A percentile compares a stretch with the other conserved stretches of the same genome.
phyloP scores from a whole-genome alignment of 2,888 invertebrate species.

The Podotricha telesiphe region DNA sequence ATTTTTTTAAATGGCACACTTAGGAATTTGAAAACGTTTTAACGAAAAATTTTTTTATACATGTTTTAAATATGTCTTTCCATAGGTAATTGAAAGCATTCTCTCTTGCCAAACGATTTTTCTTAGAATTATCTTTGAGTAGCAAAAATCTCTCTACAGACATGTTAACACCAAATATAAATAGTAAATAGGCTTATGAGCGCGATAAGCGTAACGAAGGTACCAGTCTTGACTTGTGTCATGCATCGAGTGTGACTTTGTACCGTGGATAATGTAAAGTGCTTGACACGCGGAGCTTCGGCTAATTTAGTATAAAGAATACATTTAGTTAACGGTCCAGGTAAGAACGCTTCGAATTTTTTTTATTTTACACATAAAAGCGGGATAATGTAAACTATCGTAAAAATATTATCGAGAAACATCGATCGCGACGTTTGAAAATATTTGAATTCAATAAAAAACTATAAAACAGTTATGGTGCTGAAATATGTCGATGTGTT shows the following conservation, averaged over 20 bases:
- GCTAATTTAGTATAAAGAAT: constrained; percentile 52
- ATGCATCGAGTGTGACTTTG: constrained; percentile 51
- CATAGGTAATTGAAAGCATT: too few species aligned
- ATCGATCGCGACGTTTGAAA: background rate
- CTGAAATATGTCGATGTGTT: constrained; percentile 52
- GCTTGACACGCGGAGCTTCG: constrained; percentile 45
- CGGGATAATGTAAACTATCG: background rate
- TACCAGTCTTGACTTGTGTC: constrained; percentile 60
- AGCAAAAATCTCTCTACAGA: too few species aligned
- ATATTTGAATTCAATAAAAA: constrained; percentile 34
- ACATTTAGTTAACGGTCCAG: constrained; percentile 63
- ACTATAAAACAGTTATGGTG: constrained; percentile 49
- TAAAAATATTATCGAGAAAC: background rate
- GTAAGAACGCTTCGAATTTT: background rate
- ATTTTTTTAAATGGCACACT: too few species aligned
- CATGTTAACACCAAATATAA: too few species aligned
- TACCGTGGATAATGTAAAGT: constrained; percentile 66
- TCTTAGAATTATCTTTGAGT: too few species aligned
- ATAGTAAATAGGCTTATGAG: constrained; percentile 54
- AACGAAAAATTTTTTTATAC: too few species aligned
- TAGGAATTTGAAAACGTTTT: too few species aligned
- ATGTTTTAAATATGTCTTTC: too few species aligned
- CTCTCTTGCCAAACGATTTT: too few species aligned
- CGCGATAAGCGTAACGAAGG: constrained; percentile 56
- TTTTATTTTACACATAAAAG: background rate